Percentiles rank a stretch among this genome's conserved stretches.
These are phyloP conservation scores for Cheilosia variabilis DNA, from an alignment of 2,888 invertebrate genomes.

Conservation along the genomic window DNA sequence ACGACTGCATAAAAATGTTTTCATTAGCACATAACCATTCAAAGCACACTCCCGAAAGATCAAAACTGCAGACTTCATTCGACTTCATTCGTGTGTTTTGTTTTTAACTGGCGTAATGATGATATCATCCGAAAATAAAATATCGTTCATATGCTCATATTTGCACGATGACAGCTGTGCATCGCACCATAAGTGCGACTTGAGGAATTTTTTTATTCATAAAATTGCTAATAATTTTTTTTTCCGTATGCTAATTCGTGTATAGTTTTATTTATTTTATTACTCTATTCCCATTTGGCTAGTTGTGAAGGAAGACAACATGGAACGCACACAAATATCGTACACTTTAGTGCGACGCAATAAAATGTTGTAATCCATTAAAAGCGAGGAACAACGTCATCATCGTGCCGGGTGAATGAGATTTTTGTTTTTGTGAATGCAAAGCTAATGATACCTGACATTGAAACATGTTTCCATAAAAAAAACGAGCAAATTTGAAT, in stretches of 20 bases:
- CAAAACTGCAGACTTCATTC: not conserved
- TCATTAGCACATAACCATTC: conserved; percentile 6
- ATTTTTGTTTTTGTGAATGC: conserved; percentile 10
- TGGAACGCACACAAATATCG: conserved; percentile 14
- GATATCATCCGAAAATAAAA: conserved; percentile 30
- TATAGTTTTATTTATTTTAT: conserved; percentile 14
- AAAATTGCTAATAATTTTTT: not conserved
- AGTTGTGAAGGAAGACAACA: conserved; percentile 58
- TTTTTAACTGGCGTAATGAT: conserved; percentile 26
- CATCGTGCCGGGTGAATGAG: conserved; percentile 21
- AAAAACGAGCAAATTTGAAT: conserved; percentile 1
- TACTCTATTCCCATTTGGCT: conserved; percentile 38
- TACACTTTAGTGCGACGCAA: conserved; percentile 19
- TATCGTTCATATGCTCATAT: conserved; percentile 30
- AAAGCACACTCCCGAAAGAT: not conserved
- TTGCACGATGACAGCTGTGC: conserved; percentile 32
- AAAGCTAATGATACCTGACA: conserved; percentile 55
- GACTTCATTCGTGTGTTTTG: not conserved
- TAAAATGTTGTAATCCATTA: conserved; percentile 23
- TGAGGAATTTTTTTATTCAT: conserved; percentile 26
- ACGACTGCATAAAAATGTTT: conserved; percentile 15
- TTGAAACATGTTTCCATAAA: conserved; percentile 36
- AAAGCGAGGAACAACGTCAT: conserved; percentile 23
- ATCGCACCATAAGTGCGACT: conserved; percentile 45
- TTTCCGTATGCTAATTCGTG: conserved; percentile 38